Evolutionary conservation across 2,113 vertebrate genomes (phyloP).

Genomic region (Xiphophorus couchianus): DNA sequence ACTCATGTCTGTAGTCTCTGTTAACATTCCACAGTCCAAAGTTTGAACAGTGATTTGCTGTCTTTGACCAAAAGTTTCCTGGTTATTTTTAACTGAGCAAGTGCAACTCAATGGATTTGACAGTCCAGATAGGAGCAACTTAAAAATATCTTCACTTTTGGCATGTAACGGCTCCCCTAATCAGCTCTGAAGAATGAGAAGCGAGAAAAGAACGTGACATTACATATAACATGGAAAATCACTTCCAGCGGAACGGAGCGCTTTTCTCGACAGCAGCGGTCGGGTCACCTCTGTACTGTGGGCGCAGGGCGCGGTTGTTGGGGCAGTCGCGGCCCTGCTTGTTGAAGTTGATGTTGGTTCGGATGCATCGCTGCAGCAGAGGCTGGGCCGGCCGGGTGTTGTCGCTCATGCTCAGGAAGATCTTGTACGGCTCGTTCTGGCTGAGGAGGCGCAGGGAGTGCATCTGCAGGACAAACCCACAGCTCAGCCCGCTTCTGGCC

Average conservation of each 20-base stretch:
- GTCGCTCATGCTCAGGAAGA: conserved; percentile 97
- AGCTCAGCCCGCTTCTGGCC: neutral
- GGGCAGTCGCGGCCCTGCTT: conserved; percentile 94
- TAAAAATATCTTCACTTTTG: conserved; percentile 33
- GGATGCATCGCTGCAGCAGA: conserved; percentile 94
- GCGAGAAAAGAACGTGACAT: neutral
- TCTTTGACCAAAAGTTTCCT: conserved; percentile 17
- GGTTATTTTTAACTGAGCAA: conserved; percentile 10
- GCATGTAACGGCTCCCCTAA: conserved; percentile 14
- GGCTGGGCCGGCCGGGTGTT: conserved; percentile 92
- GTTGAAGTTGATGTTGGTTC: conserved; percentile 97
- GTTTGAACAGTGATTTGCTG: neutral
- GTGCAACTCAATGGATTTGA: neutral
- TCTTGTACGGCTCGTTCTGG: conserved; percentile 96
- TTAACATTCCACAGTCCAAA: neutral
- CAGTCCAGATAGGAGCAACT: neutral
- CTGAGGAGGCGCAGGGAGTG: conserved; percentile 95
- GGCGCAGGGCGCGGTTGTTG: conserved; percentile 93
- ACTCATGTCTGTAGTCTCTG: neutral
- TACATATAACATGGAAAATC: neutral
- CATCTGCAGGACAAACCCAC: conserved; percentile 79
- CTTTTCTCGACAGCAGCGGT: neutral
- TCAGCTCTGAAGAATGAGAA: conserved; percentile 16
- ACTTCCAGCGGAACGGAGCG: neutral
- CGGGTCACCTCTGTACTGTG: conserved; percentile 90